Evolutionary conservation across 2,113 vertebrate genomes (phyloP), one percentile per base, ranked within the genome.

Genomic region (Trematocara marginatum): DNA sequence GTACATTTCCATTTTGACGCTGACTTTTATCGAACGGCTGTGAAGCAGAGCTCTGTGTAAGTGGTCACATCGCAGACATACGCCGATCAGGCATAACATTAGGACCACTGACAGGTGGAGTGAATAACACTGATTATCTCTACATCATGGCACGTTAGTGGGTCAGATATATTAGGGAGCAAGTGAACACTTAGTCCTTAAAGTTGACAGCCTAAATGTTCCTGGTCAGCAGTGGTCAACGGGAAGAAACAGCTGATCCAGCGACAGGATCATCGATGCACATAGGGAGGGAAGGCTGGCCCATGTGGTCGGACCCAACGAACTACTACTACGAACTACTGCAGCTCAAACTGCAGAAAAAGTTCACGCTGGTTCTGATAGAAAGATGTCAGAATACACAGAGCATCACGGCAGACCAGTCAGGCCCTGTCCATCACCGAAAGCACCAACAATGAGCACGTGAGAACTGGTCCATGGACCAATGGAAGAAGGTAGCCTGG

Each of bases 361-460:
- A 2, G 10, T 35, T 66, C 4, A 40, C 0, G 6, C 34, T 23
- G n/a, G n/a, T 66, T 66, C 35, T 40, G n/a, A 13, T 0, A 13
- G 61, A 13, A 66, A 40, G 18, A 20, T 40, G 61, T 66, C 61
- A 13, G 61, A 40, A 20, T 66, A 3, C 61, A 13, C 10, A 0
- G 35, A 40, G 4, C 35, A 66, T 40, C 61, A 40, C 2, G 2
- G 6, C 35, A 66, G 10, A 66, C 61, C 61, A 23, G 10, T 66
- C 35, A 66, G 1, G 11, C 0, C n/a, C 61, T 66, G 35, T 66
- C n/a, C 59, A 40, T 66, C 59, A 66, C 59, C 4, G 1, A 66
- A 66, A 66, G 34, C 34, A 66, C 59, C 10, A 40, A 66, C 61
- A 40, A 23, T 40, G 35, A 4, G 61, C 61, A 66, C 0, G 61